Percentiles rank a stretch among this genome's conserved stretches.
Conservation (phyloP, 2,797 vertebrate species). For the Enteromius treurensis region DNA sequence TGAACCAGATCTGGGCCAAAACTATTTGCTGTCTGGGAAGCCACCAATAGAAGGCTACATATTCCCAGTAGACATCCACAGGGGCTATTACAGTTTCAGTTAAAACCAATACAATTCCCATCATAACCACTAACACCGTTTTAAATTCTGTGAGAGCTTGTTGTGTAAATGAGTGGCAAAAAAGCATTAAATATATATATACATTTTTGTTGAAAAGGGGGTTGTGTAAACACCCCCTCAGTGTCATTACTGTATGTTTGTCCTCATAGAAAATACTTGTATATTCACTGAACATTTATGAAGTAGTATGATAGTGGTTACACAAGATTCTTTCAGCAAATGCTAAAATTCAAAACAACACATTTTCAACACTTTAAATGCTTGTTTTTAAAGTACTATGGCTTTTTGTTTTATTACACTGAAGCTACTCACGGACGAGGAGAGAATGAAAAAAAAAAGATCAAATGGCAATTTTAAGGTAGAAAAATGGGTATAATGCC, state of each 20-base stretch:
- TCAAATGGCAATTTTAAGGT: constrained; percentile 54
- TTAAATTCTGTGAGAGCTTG: too few species aligned
- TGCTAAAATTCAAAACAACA: too few species aligned
- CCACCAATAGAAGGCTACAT: too few species aligned
- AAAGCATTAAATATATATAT: background rate
- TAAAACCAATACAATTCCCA: too few species aligned
- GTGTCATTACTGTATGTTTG: background rate
- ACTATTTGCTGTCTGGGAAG: too few species aligned
- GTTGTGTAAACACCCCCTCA: background rate
- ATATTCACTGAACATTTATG: background rate
- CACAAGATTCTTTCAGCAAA: background rate
- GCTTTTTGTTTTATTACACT: background rate
- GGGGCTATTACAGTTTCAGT: background rate
- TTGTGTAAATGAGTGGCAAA: too few species aligned
- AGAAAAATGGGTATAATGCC: constrained; percentile 36
- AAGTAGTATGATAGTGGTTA: background rate
- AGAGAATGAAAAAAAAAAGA: background rate
- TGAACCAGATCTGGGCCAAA: too few species aligned
- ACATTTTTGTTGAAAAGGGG: too few species aligned
- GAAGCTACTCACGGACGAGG: background rate
- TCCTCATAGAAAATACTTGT: constrained; percentile 6
- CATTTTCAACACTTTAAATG: too few species aligned
- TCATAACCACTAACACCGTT: too few species aligned
- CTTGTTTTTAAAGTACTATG: background rate
- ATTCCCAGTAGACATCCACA: background rate